These are phyloP conservation scores for Zenarchopterus dispar DNA, from an alignment of 2,797 vertebrate species.

Conservation along the genomic window DNA sequence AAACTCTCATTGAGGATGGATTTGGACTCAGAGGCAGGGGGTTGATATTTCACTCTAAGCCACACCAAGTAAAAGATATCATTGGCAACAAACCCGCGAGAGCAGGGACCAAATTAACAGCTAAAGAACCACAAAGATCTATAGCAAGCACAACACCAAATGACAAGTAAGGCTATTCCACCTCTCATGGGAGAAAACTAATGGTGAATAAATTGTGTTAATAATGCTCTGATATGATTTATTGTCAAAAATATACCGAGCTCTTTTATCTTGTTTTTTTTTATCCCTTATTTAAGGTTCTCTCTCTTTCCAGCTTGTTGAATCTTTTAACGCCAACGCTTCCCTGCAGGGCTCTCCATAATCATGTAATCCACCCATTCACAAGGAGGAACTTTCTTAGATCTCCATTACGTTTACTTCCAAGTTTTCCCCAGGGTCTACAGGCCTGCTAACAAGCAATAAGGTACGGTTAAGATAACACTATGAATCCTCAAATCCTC, in stretches of 20 bases:
- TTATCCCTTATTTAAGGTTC: conserved; percentile 13
- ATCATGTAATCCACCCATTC: conserved; percentile 71
- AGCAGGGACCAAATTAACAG: neutral
- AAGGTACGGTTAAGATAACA: conserved; percentile 46
- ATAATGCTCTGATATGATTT: too few relatives aligned
- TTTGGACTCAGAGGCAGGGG: neutral
- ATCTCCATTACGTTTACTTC: conserved; percentile 63
- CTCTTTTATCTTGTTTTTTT: conserved; percentile 8
- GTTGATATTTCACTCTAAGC: neutral
- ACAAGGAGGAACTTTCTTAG: conserved; percentile 51
- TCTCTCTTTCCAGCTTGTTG: conserved; percentile 28
- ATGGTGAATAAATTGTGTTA: neutral
- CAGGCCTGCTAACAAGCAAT: conserved; percentile 66
- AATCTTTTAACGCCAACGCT: conserved; percentile 30
- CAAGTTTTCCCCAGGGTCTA: conserved; percentile 54
- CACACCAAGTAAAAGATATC: neutral
- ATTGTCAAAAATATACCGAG: too few relatives aligned
- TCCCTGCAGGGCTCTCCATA: conserved; percentile 56
- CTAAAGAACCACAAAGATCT: too few relatives aligned
- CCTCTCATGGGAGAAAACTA: neutral
- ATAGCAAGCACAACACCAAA: neutral
- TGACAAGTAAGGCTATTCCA: neutral
- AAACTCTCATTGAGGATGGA: neutral
- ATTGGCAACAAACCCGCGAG: too few relatives aligned
- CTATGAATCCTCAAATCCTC: conserved; percentile 51